These are phyloP conservation scores for Glossophaga mutica DNA, from an alignment of 2,797 vertebrate genomes.

Conservation along the genomic window DNA sequence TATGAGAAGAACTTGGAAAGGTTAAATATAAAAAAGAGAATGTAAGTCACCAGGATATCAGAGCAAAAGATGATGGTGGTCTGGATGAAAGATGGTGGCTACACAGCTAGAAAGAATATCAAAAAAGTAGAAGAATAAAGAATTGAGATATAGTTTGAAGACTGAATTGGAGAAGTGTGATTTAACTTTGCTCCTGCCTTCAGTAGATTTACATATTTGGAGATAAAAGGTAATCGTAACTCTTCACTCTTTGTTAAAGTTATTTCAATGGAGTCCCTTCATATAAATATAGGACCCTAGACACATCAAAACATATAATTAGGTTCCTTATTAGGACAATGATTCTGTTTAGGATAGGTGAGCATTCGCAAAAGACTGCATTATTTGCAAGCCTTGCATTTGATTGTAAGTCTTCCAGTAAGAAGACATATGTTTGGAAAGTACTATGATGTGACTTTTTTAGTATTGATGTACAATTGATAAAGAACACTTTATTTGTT, in stretches of 20 bases:
- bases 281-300: conserved; percentile 53
- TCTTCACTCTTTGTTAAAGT: not conserved
- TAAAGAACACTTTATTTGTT: not conserved
- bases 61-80: not conserved
- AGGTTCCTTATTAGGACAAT: conserved; percentile 44
- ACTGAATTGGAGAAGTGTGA: not conserved
- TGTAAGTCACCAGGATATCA: not conserved
- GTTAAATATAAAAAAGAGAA: not conserved
- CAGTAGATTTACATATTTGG: not conserved
- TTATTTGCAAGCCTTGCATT: not conserved
- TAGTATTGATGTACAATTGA: not conserved
- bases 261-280: conserved; percentile 44
- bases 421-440: not conserved
- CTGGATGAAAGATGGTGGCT: not conserved
- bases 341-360: conserved; percentile 40
- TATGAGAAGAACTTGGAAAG: not conserved
- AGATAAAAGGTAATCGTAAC: conserved; percentile 28
- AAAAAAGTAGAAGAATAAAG: not conserved
- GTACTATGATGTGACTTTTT: not conserved
- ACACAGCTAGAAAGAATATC: no score
- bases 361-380: not conserved
- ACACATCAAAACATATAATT: conserved; percentile 60
- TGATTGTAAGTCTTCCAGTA: not conserved
- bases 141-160: not conserved
- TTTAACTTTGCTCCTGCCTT: not conserved